Evolutionary conservation across 2,888 invertebrate species (phyloP).

Genomic region (Parnassius apollo): DNA sequence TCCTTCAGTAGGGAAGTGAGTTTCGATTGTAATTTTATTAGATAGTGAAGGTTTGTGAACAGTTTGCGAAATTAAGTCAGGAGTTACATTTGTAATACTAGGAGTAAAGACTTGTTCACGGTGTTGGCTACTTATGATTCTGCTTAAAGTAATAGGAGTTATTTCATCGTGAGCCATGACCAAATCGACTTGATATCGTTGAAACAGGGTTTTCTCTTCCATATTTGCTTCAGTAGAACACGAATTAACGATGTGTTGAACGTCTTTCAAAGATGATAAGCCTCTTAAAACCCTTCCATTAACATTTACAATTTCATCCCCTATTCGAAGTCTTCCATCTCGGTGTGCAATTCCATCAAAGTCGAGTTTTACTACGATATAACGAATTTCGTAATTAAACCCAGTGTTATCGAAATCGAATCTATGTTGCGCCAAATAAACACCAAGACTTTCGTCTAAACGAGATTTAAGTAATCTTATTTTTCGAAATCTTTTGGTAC

Average conservation of each 20-base stretch:
- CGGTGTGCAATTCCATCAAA: constrained; percentile 86
- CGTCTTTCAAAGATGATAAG: constrained; percentile 84
- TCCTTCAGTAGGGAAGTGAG: constrained; percentile 68
- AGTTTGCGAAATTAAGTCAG: constrained; percentile 74
- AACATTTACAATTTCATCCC: constrained; percentile 94
- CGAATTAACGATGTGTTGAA: constrained; percentile 80
- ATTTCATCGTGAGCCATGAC: constrained; percentile 85
- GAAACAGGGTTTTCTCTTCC: constrained; percentile 62
- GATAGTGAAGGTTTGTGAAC: constrained; percentile 64
- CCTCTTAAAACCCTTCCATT: constrained; percentile 91
- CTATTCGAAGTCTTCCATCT: constrained; percentile 90
- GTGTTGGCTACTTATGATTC: constrained; percentile 64
- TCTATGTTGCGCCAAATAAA: constrained; percentile 85
- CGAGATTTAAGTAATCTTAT: constrained; percentile 84
- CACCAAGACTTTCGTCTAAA: constrained; percentile 85
- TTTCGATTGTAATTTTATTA: constrained; percentile 71
- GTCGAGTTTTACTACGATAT: constrained; percentile 83
- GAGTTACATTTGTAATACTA: constrained; percentile 56
- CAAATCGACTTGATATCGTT: constrained; percentile 80
- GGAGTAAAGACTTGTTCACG: constrained; percentile 49
- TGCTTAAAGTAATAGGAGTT: constrained; percentile 74
- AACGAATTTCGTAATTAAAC: constrained; percentile 81
- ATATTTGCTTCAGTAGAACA: constrained; percentile 71
- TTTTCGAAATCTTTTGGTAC: constrained; percentile 82
- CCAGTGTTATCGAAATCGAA: constrained; percentile 75